Conservation (phyloP, 2,113 vertebrate species). For the Chaetodon auriga region DNA sequence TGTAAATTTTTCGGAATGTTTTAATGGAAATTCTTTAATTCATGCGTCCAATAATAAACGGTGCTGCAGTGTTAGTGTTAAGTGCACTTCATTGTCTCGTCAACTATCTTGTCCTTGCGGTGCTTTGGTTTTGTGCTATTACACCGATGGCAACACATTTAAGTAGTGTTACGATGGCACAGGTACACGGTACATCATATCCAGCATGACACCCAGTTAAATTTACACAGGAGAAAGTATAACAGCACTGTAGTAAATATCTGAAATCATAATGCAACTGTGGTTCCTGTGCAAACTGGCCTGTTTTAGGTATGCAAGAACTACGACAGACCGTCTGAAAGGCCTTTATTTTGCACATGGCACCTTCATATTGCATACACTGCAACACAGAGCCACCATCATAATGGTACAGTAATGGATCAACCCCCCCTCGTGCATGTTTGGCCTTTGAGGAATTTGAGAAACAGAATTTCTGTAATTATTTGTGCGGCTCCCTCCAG, state of each 20-base stretch:
- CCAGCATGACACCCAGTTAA: not conserved
- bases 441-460: conserved; percentile 68
- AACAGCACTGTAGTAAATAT: not conserved
- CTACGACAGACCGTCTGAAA: conserved; percentile 47
- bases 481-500: conserved; percentile 57
- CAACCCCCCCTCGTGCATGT: conserved; percentile 38
- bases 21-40: conserved; percentile 60
- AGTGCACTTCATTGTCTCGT: conserved; percentile 47
- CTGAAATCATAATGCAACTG: not conserved
- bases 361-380: conserved; percentile 58
- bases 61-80: conserved; percentile 32
- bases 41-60: conserved; percentile 31
- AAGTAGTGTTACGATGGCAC: not conserved
- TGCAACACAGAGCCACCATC: conserved; percentile 42
- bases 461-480: conserved; percentile 69
- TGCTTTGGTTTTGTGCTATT: conserved; percentile 12
- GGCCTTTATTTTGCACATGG: conserved; percentile 47
- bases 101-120: conserved; percentile 22
- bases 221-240: not conserved
- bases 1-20: conserved; percentile 59
- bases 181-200: not conserved
- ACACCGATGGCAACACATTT: not conserved
- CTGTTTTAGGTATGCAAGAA: conserved; percentile 41
- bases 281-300: conserved; percentile 9
- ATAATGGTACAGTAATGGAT: conserved; percentile 48